These are phyloP conservation scores for Coreius guichenoti DNA, from an alignment of 2,797 vertebrate species.

Conservation along the genomic window DNA sequence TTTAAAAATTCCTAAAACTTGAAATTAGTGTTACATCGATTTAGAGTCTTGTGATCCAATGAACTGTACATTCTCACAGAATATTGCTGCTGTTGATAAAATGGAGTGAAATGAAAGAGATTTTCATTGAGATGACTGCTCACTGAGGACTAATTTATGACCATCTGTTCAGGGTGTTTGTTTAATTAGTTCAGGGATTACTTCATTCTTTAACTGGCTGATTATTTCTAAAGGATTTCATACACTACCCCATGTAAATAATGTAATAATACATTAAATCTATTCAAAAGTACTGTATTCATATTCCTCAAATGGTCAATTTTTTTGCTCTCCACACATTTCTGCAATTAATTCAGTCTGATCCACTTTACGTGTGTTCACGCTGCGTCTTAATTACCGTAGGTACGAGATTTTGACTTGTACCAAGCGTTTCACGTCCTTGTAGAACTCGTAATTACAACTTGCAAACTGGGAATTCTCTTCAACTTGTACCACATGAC, in stretches of 20 bases:
- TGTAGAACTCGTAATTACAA: background rate
- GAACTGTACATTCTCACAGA: background rate
- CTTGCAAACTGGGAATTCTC: background rate
- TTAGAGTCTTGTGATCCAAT: background rate
- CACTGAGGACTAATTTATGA: background rate
- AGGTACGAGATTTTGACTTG: background rate
- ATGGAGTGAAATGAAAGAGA: constrained; percentile 10
- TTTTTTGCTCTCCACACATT: background rate
- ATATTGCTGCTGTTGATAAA: background rate
- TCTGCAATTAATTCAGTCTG: background rate
- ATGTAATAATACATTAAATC: background rate
- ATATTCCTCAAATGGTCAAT: background rate
- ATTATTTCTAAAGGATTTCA: background rate
- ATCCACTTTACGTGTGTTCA: background rate
- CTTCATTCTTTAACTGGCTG: constrained; percentile 5
- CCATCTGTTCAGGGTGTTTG: constrained; percentile 52
- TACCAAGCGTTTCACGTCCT: background rate
- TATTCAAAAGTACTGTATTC: background rate
- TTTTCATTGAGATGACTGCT: constrained; percentile 12
- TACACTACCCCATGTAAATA: background rate
- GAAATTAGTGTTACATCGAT: background rate
- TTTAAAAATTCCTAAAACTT: background rate
- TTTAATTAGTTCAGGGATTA: constrained; percentile 46
- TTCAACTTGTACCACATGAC: background rate
- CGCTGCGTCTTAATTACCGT: background rate